phyloP scores from a whole-genome alignment of 2,797 vertebrate genomes.

The Anguilla megastoma region DNA sequence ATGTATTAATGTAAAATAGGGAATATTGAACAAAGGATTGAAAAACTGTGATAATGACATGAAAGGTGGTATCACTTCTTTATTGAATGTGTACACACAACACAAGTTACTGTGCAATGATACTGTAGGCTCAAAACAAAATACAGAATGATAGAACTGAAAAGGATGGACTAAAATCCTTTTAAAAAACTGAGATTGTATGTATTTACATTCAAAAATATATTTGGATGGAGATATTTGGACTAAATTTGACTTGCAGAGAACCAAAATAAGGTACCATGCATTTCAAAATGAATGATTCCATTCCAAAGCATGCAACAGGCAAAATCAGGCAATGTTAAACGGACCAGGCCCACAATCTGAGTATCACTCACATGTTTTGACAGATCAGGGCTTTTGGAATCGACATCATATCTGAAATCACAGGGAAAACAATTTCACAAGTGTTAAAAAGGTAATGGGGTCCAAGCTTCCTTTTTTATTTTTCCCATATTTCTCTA shows the following conservation, averaged over 20 bases:
- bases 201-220: constrained; percentile 46
- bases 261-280: constrained; percentile 56
- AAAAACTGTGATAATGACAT: constrained; percentile 60
- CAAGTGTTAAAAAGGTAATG: constrained; percentile 23
- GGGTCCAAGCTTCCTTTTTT: neutral
- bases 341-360: neutral
- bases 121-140: constrained; percentile 1
- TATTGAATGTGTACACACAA: constrained; percentile 44
- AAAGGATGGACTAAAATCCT: constrained; percentile 34
- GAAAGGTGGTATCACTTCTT: constrained; percentile 48
- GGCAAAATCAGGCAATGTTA: neutral
- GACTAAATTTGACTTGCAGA: constrained; percentile 62
- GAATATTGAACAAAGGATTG: constrained; percentile 31
- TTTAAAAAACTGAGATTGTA: constrained; percentile 39
- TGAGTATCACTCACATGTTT: constrained; percentile 86
- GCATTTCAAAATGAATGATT: constrained; percentile 40
- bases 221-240: constrained; percentile 51
- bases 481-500: neutral
- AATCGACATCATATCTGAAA: constrained; percentile 91
- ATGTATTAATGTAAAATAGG: constrained; percentile 8
- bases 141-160: constrained; percentile 42
- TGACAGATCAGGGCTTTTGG: constrained; percentile 91
- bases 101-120: constrained; percentile 11
- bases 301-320: neutral
- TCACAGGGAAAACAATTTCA: constrained; percentile 43